A percentile compares a stretch with the other conserved stretches of the same genome.
Conservation (phyloP, 1,140 invertebrate species). For the Mamestra configurata region DNA sequence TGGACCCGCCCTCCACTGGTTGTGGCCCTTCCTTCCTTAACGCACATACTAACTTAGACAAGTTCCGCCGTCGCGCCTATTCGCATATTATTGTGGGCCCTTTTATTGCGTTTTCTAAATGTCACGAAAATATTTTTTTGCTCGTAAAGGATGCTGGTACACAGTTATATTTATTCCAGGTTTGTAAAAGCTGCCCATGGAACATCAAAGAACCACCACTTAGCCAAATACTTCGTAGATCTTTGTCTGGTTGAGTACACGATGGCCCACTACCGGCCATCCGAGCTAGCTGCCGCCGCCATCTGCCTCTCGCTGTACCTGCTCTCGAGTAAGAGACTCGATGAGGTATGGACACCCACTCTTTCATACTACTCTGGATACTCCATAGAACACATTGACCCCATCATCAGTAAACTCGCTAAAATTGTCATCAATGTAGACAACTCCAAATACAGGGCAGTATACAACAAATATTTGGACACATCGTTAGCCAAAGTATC, state of each 20-base stretch:
- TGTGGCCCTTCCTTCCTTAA: not conserved
- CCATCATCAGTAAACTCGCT: conserved; percentile 89
- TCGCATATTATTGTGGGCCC: too few relatives aligned
- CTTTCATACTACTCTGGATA: conserved; percentile 90
- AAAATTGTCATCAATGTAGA: conserved; percentile 88
- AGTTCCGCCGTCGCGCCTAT: too few relatives aligned
- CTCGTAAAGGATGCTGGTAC: not conserved
- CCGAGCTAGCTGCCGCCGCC: conserved; percentile 89
- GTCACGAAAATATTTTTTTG: not conserved
- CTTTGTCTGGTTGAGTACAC: conserved; percentile 94
- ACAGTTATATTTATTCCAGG: conserved; percentile 76
- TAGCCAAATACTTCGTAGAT: conserved; percentile 98
- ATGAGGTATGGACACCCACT: conserved; percentile 89
- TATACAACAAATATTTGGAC: conserved; percentile 90
- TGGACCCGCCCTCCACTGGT: too few relatives aligned
- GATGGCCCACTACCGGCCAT: conserved; percentile 94
- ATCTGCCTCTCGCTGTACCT: conserved; percentile 88
- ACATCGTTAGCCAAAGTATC: conserved; percentile 90
- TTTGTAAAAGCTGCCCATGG: conserved; percentile 90
- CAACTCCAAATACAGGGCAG: conserved; percentile 89
- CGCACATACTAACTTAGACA: too few relatives aligned
- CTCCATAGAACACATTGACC: conserved; percentile 87
- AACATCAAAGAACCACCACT: conserved; percentile 91
- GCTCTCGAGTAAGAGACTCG: conserved; percentile 78
- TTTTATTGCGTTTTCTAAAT: too few relatives aligned